Evolutionary conservation across 2,888 invertebrate genomes (phyloP), one percentile per base, ranked within the genome.

Genomic region (Harpagoxenus sublaevis): DNA sequence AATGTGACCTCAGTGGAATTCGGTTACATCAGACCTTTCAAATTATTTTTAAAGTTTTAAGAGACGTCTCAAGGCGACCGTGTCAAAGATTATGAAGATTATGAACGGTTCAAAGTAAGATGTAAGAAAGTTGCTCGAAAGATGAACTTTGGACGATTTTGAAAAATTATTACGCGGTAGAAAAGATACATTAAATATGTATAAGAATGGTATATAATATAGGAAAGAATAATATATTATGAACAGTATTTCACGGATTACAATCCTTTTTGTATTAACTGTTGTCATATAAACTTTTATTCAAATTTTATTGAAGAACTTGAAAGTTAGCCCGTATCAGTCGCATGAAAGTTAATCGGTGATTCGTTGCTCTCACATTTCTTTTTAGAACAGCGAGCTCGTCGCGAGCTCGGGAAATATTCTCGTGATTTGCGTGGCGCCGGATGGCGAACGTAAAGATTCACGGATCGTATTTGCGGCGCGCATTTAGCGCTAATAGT

Each of bases 401-500:
- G 6, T 10, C 18, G 23, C 9, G 15, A 74, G 10, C 60, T 53
- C 63, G 51, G 39, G 8, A 78, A 31, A 78, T 78, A 42, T 78
- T 68, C 15, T n/a, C 42, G 28, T 31, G 55, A 78, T 68, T 78
- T 68, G 42, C 53, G n/a, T 51, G 42, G 66, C 66, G 65, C 8
- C 42, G 42, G 18, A 48, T 12, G 60, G 42, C 12, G n/a, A 78
- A 5, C 35, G 18, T 68, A 35, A 78, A 55, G 42, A 55, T 57
- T 78, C n/a, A 68, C n/a, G 55, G 55, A 57, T 53, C 53, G 66
- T 55, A 53, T 55, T 66, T 48, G 74, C 48, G 62, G 15, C 28
- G 31, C n/a, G 42, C 53, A 28, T 66, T 68, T 78, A 68, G n/a
- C 68, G 18, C 42, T 42, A 77, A 77, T 75, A 55, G n/a, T 18